Percentiles rank a stretch among this genome's conserved stretches.
Conservation (phyloP, 2,113 vertebrate species). For the Noturus placidus region DNA sequence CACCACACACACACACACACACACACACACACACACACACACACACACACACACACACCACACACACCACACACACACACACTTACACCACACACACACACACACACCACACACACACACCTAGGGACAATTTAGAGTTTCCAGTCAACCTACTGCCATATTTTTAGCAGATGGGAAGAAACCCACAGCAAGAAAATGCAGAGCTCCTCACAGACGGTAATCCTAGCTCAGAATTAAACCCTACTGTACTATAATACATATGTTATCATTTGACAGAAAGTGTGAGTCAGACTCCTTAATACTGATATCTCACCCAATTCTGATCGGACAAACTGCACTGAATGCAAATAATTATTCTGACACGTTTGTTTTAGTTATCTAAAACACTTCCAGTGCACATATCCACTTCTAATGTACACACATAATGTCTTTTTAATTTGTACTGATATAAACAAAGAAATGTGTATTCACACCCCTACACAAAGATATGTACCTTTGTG, state of each 20-base stretch:
- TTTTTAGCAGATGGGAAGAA: constrained; percentile 7
- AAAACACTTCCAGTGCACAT: not conserved
- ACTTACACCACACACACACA: not conserved
- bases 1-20: not conserved
- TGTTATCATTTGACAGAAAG: not conserved
- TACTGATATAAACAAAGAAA: not conserved
- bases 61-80: not conserved
- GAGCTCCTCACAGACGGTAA: not conserved
- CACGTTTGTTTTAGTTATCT: not conserved
- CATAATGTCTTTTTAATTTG: not conserved
- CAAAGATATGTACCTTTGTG: not conserved
- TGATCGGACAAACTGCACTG: not conserved
- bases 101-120: not conserved
- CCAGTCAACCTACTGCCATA: not conserved
- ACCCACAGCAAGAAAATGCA: not conserved
- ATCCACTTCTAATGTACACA: not conserved
- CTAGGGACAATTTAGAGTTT: not conserved
- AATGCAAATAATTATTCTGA: not conserved
- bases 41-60: not conserved
- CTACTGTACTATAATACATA: not conserved
- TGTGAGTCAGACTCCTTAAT: not conserved
- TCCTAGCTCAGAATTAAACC: not conserved
- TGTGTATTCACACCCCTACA: too few relatives aligned
- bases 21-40: not conserved
- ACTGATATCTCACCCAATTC: not conserved